Percentiles rank a stretch among this genome's conserved stretches.
phyloP scores from a whole-genome alignment of 2,113 vertebrate genomes.

The Rhinopomastus cyanomelas region DNA sequence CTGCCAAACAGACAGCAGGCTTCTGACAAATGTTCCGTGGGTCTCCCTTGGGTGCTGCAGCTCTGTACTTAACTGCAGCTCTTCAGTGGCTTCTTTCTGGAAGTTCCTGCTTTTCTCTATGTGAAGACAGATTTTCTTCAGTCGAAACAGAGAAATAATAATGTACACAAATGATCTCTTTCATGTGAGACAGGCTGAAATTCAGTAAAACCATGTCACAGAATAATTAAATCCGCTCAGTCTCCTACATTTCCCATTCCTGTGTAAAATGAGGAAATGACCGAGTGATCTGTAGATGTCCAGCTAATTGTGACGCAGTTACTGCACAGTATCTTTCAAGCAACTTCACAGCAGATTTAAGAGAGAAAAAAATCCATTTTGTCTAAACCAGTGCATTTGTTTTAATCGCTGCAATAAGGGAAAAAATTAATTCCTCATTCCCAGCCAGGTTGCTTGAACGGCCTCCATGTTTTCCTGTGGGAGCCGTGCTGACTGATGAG shows the following conservation, averaged over 20 bases:
- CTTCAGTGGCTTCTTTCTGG: not conserved
- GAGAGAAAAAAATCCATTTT: not conserved
- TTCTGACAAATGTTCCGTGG: not conserved
- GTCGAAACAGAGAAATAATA: constrained; percentile 5
- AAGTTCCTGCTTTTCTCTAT: not conserved
- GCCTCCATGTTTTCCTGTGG: not conserved
- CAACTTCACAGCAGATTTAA: not conserved
- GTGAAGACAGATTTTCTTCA: constrained; percentile 5
- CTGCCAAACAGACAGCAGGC: not conserved
- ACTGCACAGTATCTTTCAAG: not conserved
- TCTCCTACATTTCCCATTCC: not conserved
- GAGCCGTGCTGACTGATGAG: not conserved
- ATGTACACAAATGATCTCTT: not conserved
- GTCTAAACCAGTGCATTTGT: not conserved
- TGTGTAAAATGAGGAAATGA: constrained; percentile 1
- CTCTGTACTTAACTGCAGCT: constrained; percentile 24
- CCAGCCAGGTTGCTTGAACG: not conserved
- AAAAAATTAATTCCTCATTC: not conserved
- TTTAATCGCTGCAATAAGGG: not conserved
- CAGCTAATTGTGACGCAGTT: not conserved
- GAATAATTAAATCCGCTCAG: not conserved
- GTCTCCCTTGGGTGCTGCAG: constrained; percentile 46
- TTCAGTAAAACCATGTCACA: not conserved
- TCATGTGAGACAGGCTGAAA: constrained; percentile 13
- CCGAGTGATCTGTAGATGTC: not conserved